Base-by-base conservation (phyloP, 2,113 vertebrate genomes). In the Sciurus niger region DNA sequence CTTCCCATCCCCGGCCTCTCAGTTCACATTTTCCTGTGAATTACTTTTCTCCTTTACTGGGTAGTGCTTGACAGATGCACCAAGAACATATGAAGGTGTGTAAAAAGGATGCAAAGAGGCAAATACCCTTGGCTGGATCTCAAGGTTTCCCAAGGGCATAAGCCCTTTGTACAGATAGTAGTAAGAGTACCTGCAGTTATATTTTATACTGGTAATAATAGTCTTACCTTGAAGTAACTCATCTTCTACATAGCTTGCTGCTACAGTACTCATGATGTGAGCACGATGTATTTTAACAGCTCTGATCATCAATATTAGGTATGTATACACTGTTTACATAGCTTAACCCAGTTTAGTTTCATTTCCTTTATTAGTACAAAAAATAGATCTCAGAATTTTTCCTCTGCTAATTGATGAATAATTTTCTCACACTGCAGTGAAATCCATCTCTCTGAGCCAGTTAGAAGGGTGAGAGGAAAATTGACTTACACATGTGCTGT, bases 401-500 rank as follows among this genome's bases (percentile, higher is more conserved):
- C 11, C 72, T 58, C 34, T 89, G 87, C 51, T 91, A 73, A 58
- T 1, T 79, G 72, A 79, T 53, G 34, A 83, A 93, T 67, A 55
- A 11, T 92, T 94, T 84, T 70, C 16, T 90, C 34, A 46, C 30
- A 46, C 4, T 20, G 11, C 4, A 32, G 16, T 84, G 48, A 76
- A 95, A 65, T 65, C 0, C 76, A 96, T 51, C 37, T 94, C 3
- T 89, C 87, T 30, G 72, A 79, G 70, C 13, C 46, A 95, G n/a
- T 73, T 40, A 32, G 40, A 16, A 65, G 32, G 73, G 43, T 37
- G 20, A 85, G 8, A 96, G 13, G 11, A 76, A 83, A 58, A 48
- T 92, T 70, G 25, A 86, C 17, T 88, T 92, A 63, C 3, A 89
- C n/a, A 60, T 43, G 34, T 46, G 12, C 8, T 83, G 58, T 84